Evolutionary conservation across 2,113 vertebrate species (phyloP).

Genomic region (Microcebus griseorufus): DNA sequence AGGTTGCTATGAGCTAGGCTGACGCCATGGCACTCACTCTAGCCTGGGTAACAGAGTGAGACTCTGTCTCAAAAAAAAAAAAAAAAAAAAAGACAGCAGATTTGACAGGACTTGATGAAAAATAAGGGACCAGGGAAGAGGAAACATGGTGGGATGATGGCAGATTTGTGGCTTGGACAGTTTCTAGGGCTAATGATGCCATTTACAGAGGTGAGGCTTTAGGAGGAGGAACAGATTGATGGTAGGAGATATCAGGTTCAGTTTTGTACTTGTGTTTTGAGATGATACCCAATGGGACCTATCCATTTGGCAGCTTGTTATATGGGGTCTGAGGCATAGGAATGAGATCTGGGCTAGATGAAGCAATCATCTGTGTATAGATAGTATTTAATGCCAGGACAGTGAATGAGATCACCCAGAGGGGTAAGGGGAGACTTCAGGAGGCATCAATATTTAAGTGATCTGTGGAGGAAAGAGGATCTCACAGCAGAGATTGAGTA

Average conservation of each 20-base stretch:
- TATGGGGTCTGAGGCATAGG: not conserved
- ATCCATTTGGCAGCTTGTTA: not conserved
- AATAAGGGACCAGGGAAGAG: not conserved
- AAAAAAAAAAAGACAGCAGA: not conserved
- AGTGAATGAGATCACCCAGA: not conserved
- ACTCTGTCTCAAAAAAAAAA: too few relatives aligned
- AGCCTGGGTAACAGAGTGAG: too few relatives aligned
- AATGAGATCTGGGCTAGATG: not conserved
- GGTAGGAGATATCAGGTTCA: not conserved
- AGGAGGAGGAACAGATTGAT: not conserved
- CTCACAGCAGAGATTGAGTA: not conserved
- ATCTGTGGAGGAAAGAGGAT: not conserved
- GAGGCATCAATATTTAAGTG: not conserved
- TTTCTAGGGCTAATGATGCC: not conserved
- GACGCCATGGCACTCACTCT: too few relatives aligned
- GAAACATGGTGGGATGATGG: not conserved
- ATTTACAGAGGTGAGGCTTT: not conserved
- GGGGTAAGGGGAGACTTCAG: not conserved
- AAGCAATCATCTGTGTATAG: not conserved
- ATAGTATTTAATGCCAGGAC: not conserved
- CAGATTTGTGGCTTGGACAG: not conserved
- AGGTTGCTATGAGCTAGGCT: too few relatives aligned
- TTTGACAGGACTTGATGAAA: constrained; percentile 3
- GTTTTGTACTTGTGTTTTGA: not conserved
- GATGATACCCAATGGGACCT: not conserved